phyloP scores from a whole-genome alignment of 2,797 vertebrate genomes.

The Rhyacichthys aspro region DNA sequence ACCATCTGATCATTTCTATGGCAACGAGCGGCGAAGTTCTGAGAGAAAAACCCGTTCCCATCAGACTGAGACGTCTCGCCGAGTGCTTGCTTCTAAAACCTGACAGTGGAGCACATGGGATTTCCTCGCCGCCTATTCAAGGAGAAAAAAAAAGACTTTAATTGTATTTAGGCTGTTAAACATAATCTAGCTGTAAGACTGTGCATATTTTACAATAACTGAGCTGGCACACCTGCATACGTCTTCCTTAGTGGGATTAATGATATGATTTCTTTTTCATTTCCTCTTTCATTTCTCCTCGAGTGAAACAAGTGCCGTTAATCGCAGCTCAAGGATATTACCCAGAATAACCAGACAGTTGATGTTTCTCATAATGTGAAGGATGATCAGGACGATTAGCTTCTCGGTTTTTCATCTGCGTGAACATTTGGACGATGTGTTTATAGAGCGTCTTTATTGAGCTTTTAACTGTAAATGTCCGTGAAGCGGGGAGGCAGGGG shows the following conservation, averaged over 20 bases:
- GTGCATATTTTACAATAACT: constrained; percentile 6
- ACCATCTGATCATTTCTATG: constrained; percentile 84
- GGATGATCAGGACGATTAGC: background rate
- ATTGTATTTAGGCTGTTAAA: constrained; percentile 35
- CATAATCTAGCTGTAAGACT: constrained; percentile 12
- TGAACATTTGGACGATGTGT: too few species aligned
- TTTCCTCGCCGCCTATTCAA: constrained; percentile 52
- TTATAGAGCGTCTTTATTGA: too few species aligned
- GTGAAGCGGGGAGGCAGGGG: too few species aligned
- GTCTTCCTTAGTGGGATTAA: background rate
- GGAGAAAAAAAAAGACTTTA: constrained; percentile 58
- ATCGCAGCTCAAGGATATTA: constrained; percentile 8
- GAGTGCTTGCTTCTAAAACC: constrained; percentile 42
- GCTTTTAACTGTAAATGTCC: too few species aligned
- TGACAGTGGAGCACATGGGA: constrained; percentile 44
- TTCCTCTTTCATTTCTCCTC: constrained; percentile 2
- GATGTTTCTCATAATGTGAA: background rate
- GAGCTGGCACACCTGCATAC: constrained; percentile 6
- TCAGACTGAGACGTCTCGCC: constrained; percentile 71
- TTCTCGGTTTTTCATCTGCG: too few species aligned
- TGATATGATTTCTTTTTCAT: background rate
- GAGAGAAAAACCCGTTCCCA: constrained; percentile 78
- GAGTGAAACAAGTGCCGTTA: constrained; percentile 8
- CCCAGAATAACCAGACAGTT: constrained; percentile 7
- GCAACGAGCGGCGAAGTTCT: constrained; percentile 78